A percentile compares a stretch with the other conserved stretches of the same genome.
phyloP scores from a whole-genome alignment of 2,113 vertebrate species.

The Oncorhynchus tshawytscha region DNA sequence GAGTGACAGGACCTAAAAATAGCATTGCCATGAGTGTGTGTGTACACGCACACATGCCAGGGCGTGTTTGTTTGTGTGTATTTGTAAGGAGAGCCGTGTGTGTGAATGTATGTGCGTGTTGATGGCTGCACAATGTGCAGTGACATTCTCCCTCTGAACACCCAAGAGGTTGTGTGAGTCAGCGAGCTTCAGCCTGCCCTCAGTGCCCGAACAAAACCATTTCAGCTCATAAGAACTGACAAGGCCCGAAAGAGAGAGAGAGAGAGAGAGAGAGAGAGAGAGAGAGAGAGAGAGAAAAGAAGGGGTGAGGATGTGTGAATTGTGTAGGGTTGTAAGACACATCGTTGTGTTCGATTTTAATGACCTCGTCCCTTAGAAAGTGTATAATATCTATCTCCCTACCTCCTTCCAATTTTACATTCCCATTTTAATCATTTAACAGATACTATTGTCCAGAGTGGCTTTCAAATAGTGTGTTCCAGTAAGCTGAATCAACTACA shows the following conservation, averaged over 20 bases:
- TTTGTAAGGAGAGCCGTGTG: not conserved
- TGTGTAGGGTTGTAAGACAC: not conserved
- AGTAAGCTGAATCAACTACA: too few relatives aligned
- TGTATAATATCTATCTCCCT: too few relatives aligned
- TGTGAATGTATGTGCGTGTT: not conserved
- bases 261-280: not conserved
- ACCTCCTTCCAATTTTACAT: too few relatives aligned
- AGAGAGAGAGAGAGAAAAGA: not conserved
- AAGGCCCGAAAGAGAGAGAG: conserved; percentile 24
- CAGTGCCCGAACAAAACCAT: conserved; percentile 35
- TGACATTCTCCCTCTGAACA: conserved; percentile 65
- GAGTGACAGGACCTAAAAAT: conserved; percentile 43
- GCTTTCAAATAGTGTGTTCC: too few relatives aligned
- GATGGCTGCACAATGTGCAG: conserved; percentile 56
- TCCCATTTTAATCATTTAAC: too few relatives aligned
- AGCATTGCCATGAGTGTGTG: not conserved
- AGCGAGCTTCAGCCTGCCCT: conserved; percentile 46
- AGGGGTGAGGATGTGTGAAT: not conserved
- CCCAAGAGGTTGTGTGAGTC: conserved; percentile 60
- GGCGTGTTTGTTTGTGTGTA: not conserved
- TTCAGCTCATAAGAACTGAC: conserved; percentile 51
- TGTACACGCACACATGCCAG: not conserved
- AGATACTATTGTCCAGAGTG: too few relatives aligned
- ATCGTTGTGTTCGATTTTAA: not conserved
- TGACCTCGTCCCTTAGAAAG: too few relatives aligned